Base-by-base conservation (phyloP, 2,113 vertebrate species). In the Penelope pileata region DNA sequence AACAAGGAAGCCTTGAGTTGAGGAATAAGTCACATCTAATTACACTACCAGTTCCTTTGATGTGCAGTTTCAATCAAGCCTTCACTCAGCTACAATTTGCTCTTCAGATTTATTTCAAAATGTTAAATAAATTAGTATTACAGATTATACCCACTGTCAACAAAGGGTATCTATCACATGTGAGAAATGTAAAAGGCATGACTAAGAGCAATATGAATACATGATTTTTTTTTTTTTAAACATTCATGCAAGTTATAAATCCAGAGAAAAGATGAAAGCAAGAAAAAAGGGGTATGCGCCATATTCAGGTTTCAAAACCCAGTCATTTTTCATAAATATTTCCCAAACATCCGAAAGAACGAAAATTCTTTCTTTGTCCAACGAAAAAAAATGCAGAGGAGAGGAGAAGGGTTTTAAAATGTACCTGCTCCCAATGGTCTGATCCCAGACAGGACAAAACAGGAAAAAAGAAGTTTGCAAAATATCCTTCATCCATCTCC, bases 401-500 rank as follows among this genome's bases (percentile, higher is more conserved):
- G 12, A 8, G 4, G 1, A 80, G 56, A 88, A 64, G 10, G 66
- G 88, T 86, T 97, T 91, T 66, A 94, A 96, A 97, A 96, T 54
- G 78, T 96, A 97, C 97, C 95, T 40, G 96, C 86, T 66, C 92
- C 42, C 86, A 92, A 29, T 40, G 83, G 95, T 72, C 91, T 96
- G 85, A 10, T 95, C 90, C 95, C 95, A 85, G 88, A 22, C 30
- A 68, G 45, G 78, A 48, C 27, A 34, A 83, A 84, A 67, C 0
- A 0, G 4, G 3, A 21, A 7, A 13, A 59, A 84, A 32, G 27
- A 15, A 91, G 85, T 72, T 68, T 96, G 91, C 34, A 56, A 79
- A 93, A 93, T 16, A 97, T 98, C 97, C 98, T 98, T 98, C 98
- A 97, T 97, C 79, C 0, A 1, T 70, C 75, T 91, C 40, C 29